Evolutionary conservation across 2,113 vertebrate species (phyloP).

Genomic region (Numenius arquata): DNA sequence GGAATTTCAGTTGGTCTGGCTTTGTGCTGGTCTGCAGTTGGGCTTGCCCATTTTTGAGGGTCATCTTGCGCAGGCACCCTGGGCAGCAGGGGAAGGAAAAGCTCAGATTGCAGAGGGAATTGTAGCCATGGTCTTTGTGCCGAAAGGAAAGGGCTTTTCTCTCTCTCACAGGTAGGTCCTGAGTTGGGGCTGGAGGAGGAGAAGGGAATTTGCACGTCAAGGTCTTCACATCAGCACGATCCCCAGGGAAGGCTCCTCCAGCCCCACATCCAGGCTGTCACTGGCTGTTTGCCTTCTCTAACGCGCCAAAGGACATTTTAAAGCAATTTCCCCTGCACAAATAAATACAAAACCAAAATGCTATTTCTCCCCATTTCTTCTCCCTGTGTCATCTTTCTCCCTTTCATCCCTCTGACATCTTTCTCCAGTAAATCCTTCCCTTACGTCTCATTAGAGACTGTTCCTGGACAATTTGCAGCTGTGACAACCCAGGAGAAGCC

Average conservation of each 20-base stretch:
- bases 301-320: background rate
- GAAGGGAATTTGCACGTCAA: background rate
- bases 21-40: background rate
- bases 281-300: background rate
- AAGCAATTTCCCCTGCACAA: background rate
- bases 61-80: background rate
- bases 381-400: background rate
- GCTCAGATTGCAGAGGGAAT: background rate
- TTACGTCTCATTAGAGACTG: background rate
- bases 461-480: conserved; percentile 39
- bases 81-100: background rate
- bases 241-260: background rate
- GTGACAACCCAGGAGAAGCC: background rate
- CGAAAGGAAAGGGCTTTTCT: background rate
- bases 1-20: background rate
- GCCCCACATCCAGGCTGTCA: background rate
- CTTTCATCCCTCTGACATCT: conserved; percentile 18
- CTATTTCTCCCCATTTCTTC: background rate
- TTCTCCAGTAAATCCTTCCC: background rate
- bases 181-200: background rate
- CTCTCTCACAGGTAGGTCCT: background rate
- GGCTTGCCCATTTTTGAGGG: background rate
- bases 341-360: background rate
- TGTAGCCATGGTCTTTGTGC: background rate
- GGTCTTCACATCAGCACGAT: background rate